phyloP scores from a whole-genome alignment of 1,140 invertebrate species.

The Sogatella furcifera region DNA sequence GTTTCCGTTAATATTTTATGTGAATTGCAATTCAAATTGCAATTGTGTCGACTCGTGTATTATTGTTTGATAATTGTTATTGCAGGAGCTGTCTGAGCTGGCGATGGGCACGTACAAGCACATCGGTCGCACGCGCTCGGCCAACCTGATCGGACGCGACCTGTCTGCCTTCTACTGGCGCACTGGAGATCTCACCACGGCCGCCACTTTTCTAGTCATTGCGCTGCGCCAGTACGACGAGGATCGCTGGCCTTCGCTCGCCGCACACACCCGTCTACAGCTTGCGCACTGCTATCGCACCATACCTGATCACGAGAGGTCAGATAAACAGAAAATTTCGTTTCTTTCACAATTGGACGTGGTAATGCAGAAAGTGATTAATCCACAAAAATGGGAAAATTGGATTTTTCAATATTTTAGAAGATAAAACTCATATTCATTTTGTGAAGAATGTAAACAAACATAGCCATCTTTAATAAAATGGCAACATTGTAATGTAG shows the following conservation, averaged over 20 bases:
- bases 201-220: constrained; percentile 78
- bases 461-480: too few species aligned
- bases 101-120: constrained; percentile 96
- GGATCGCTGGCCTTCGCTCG: constrained; percentile 75
- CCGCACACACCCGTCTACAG: constrained; percentile 68
- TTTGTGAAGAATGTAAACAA: too few species aligned
- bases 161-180: constrained; percentile 84
- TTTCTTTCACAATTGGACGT: too few species aligned
- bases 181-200: constrained; percentile 74
- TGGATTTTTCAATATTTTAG: too few species aligned
- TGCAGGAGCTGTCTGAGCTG: constrained; percentile 77
- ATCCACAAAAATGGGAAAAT: too few species aligned
- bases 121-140: constrained; percentile 73
- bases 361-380: too few species aligned
- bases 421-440: too few species aligned
- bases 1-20: too few species aligned
- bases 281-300: constrained; percentile 76
- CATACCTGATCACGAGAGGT: constrained; percentile 57
- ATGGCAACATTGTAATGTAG: too few species aligned
- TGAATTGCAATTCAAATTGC: too few species aligned
- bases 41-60: too few species aligned
- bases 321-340: too few species aligned
- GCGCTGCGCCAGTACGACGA: constrained; percentile 73
- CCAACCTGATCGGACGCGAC: constrained; percentile 77
- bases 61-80: not conserved